Percentiles rank a stretch among this genome's conserved stretches.
Conservation (phyloP, 92 coral and sea anemone species). For the Epizoanthus ramosus region DNA sequence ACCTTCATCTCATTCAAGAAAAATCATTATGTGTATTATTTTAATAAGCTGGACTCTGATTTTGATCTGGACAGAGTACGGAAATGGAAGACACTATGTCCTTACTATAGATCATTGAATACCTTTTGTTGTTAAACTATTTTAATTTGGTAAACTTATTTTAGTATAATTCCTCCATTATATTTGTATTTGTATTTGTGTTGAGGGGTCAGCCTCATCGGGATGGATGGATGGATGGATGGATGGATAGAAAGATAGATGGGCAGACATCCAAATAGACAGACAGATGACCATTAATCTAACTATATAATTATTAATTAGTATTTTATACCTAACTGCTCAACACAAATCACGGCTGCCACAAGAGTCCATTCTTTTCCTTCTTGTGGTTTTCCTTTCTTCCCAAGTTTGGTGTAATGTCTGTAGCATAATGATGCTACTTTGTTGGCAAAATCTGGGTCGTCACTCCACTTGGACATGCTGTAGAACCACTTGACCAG, state of each 20-base stretch:
- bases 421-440: conserved; percentile 76
- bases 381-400: conserved; percentile 90
- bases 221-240: not conserved
- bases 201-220: too few relatives aligned
- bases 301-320: too few relatives aligned
- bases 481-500: not conserved
- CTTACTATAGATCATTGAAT: too few relatives aligned
- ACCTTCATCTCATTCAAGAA: too few relatives aligned
- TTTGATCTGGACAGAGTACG: too few relatives aligned
- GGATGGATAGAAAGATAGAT: not conserved
- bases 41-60: too few relatives aligned
- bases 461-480: conserved; percentile 60
- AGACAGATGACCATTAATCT: not conserved
- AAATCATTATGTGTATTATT: too few relatives aligned
- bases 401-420: conserved; percentile 72
- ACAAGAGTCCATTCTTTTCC: conserved; percentile 88
- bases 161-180: too few relatives aligned
- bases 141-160: too few relatives aligned
- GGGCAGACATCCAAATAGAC: not conserved
- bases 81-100: too few relatives aligned
- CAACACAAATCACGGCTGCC: conserved; percentile 79
- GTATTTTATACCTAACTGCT: conserved; percentile 35
- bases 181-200: too few relatives aligned
- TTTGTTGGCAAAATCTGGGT: conserved; percentile 64
- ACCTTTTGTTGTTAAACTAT: too few relatives aligned